These are phyloP conservation scores for Taxidea taxus DNA, from an alignment of 2,113 vertebrate species.

Conservation along the genomic window DNA sequence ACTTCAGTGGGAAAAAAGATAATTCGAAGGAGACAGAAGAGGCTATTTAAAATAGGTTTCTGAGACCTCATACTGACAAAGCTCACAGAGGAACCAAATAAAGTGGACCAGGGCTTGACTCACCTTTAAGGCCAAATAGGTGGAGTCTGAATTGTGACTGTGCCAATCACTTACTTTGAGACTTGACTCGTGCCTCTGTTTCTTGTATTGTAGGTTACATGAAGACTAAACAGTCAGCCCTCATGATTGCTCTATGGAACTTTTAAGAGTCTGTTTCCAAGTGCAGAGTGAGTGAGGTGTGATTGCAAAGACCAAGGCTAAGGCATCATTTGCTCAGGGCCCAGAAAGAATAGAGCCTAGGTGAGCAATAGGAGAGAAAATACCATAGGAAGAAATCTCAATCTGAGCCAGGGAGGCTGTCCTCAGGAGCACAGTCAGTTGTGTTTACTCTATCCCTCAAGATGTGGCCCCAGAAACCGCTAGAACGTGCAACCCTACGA, in stretches of 20 bases:
- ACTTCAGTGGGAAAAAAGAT: not conserved
- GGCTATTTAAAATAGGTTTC: not conserved
- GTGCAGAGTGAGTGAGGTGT: no score
- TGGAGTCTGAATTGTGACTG: not conserved
- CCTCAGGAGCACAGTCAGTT: no score
- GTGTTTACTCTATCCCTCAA: not conserved
- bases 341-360: not conserved
- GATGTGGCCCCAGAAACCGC: not conserved
- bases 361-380: not conserved
- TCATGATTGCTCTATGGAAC: not conserved
- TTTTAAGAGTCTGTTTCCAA: not conserved
- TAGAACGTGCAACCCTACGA: not conserved
- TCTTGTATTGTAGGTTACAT: not conserved
- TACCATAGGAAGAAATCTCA: not conserved
- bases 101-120: accelerated
- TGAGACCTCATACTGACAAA: not conserved
- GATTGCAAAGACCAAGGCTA: not conserved
- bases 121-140: not conserved
- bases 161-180: not conserved
- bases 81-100: not conserved
- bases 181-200: not conserved
- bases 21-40: not conserved
- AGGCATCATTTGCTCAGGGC: accelerated
- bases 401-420: not conserved
- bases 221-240: accelerated